phyloP scores from a whole-genome alignment of 2,113 vertebrate genomes.

The Serinus canaria region DNA sequence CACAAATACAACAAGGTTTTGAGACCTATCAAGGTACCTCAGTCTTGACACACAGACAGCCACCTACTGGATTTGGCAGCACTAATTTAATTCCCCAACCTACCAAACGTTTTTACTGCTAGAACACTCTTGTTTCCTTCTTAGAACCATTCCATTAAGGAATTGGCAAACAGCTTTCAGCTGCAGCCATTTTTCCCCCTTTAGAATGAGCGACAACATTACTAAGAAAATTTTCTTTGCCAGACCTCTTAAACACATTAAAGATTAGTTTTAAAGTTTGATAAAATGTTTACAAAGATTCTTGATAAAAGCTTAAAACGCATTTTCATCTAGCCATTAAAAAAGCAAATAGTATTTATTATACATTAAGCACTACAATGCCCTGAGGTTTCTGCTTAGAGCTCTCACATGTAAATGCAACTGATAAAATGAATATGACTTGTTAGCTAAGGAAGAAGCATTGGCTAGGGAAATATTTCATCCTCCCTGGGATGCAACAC shows the following conservation, averaged over 20 bases:
- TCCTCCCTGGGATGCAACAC: background rate
- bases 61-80: background rate
- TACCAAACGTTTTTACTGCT: background rate
- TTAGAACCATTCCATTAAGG: background rate
- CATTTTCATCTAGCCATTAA: background rate
- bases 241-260: background rate
- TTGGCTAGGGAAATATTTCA: background rate
- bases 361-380: background rate
- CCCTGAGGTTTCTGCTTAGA: slow-evolving; percentile 9
- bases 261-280: background rate
- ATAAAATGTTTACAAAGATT: background rate
- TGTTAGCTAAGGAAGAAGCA: background rate
- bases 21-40: background rate
- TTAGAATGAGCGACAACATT: background rate
- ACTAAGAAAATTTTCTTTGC: background rate
- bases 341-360: slow-evolving; percentile 24
- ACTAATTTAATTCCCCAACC: background rate
- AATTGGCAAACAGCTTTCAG: background rate
- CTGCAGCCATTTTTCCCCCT: background rate
- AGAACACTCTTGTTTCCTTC: background rate
- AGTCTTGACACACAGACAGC: background rate
- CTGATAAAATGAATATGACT: background rate
- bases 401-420: background rate
- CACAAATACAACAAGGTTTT: background rate
- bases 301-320: background rate